These are phyloP conservation scores for Conus canariensis DNA, from an alignment of 2,888 invertebrate genomes.

Conservation along the genomic window DNA sequence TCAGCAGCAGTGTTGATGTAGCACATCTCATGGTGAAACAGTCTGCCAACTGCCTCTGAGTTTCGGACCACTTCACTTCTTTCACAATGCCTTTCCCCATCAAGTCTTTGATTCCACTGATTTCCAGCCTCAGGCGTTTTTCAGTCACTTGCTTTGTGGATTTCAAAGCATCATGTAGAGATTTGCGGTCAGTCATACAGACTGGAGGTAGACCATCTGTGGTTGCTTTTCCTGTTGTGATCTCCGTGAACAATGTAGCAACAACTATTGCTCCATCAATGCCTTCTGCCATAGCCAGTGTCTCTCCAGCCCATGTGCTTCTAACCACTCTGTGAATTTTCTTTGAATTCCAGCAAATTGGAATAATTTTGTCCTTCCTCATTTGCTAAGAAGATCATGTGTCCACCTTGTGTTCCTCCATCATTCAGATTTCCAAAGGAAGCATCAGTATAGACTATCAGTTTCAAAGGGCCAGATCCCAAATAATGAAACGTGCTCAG, in stretches of 20 bases:
- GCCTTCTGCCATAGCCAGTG: no score
- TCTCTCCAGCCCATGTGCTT: not conserved
- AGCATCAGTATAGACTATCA: not conserved
- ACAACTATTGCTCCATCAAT: no score
- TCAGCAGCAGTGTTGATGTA: not conserved
- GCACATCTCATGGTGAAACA: not conserved
- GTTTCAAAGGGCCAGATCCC: not conserved
- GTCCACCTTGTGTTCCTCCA: not conserved
- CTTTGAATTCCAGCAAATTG: slow-evolving; percentile 7
- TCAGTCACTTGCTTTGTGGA: not conserved
- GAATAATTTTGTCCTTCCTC: not conserved
- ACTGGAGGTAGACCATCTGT: not conserved
- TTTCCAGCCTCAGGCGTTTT: not conserved
- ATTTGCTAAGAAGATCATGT: not conserved
- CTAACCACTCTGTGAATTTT: not conserved
- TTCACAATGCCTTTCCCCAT: not conserved
- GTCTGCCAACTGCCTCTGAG: not conserved
- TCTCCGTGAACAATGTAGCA: no score
- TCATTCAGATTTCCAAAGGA: not conserved
- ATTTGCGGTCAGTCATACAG: not conserved
- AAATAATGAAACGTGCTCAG: not conserved
- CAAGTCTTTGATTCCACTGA: slow-evolving; percentile 6
- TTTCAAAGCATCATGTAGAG: not conserved
- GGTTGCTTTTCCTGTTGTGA: not conserved
- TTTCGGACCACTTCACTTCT: not conserved